Percentiles rank a stretch among this genome's conserved stretches.
phyloP scores from a whole-genome alignment of 2,113 vertebrate species.

The Parus major region DNA sequence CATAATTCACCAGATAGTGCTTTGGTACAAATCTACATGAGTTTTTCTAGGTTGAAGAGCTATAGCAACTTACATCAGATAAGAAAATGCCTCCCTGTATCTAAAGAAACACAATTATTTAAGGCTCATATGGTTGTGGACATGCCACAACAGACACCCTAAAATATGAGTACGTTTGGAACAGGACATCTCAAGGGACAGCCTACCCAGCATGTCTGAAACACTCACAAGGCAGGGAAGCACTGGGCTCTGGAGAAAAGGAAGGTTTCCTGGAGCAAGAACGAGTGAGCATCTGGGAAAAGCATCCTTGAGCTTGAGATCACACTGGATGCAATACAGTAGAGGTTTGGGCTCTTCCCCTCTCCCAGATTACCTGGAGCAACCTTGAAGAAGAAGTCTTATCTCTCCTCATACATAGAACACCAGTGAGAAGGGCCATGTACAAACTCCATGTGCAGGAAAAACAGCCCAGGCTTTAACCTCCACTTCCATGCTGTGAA shows the following conservation, averaged over 20 bases:
- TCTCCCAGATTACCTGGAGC: not conserved
- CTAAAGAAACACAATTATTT: not conserved
- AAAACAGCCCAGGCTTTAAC: not conserved
- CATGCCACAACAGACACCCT: not conserved
- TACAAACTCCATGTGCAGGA: not conserved
- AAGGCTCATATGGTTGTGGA: not conserved
- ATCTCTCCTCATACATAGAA: not conserved
- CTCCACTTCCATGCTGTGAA: not conserved
- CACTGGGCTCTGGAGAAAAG: not conserved
- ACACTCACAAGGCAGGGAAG: not conserved
- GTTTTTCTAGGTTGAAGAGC: not conserved
- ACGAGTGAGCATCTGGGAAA: not conserved
- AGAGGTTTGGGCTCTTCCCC: not conserved
- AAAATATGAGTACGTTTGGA: not conserved
- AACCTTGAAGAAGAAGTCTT: not conserved
- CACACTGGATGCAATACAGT: not conserved
- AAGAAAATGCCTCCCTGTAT: not conserved
- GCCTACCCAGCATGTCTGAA: not conserved
- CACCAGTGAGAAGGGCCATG: not conserved
- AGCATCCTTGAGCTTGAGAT: not conserved
- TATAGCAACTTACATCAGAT: not conserved
- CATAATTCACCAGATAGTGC: not conserved
- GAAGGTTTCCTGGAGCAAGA: not conserved
- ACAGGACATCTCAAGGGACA: not conserved
- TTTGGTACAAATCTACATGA: not conserved